Evolutionary conservation across 2,888 invertebrate genomes (phyloP).

Genomic region (Ametastegia equiseti): DNA sequence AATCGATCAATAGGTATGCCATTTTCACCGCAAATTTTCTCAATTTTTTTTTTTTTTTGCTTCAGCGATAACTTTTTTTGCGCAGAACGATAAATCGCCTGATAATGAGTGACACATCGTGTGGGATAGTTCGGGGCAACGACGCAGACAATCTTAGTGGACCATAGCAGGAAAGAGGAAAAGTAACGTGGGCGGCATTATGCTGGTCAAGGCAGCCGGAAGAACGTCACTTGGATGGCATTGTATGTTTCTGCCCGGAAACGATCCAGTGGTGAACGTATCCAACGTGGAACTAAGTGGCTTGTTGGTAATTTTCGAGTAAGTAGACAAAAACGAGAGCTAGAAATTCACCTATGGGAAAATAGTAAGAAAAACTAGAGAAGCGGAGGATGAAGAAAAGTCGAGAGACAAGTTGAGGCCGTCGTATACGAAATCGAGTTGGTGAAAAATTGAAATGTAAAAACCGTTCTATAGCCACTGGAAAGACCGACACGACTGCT

Average conservation of each 20-base stretch:
- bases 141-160: slow-evolving; percentile 5
- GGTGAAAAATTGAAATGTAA: background rate
- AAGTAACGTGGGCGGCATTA: background rate
- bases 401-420: background rate
- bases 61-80: background rate
- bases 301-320: background rate
- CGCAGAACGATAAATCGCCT: background rate
- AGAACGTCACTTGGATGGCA: background rate
- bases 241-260: background rate
- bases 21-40: too few species aligned
- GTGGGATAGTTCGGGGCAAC: background rate
- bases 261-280: background rate
- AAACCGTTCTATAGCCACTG: background rate
- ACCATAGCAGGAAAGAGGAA: background rate
- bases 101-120: background rate
- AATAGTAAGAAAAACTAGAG: background rate
- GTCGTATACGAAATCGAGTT: background rate
- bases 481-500: background rate
- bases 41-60: too few species aligned
- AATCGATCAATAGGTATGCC: background rate
- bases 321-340: background rate
- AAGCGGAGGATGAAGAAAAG: too few species aligned
- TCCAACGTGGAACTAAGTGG: background rate
- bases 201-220: slow-evolving; percentile 5
- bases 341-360: background rate